These are phyloP conservation scores for Lepidochrysops patricia DNA, from an alignment of 2,888 invertebrate genomes.

Conservation along the genomic window DNA sequence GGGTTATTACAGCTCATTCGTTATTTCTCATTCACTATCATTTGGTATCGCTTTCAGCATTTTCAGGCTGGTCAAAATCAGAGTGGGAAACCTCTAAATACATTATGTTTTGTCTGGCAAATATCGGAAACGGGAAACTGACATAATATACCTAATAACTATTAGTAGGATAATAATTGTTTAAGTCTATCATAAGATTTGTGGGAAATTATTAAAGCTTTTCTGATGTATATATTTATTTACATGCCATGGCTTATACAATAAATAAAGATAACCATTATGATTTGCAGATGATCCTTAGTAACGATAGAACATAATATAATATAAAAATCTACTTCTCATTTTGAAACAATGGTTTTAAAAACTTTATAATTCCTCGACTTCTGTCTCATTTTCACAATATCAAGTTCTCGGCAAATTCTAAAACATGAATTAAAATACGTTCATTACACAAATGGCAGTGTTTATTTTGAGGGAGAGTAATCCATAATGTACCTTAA, in stretches of 20 bases:
- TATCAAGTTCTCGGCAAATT: not conserved
- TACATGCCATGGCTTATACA: slow-evolving; percentile 5
- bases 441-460: slow-evolving; percentile 58
- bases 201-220: not conserved
- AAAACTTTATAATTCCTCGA: slow-evolving; percentile 4
- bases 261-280: slow-evolving; percentile 11
- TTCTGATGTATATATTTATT: slow-evolving; percentile 11
- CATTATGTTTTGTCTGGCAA: too few species aligned
- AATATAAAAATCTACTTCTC: slow-evolving; percentile 5
- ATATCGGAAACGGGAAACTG: too few species aligned
- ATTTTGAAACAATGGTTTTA: slow-evolving; percentile 7
- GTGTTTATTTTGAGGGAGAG: slow-evolving; percentile 66
- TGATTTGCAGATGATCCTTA: slow-evolving; percentile 7
- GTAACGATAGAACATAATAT: slow-evolving; percentile 10
- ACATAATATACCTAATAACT: too few species aligned
- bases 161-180: too few species aligned
- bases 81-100: too few species aligned
- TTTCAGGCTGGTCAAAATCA: too few species aligned
- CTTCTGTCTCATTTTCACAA: not conserved
- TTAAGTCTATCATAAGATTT: too few species aligned
- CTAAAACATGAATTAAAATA: slow-evolving; percentile 12
- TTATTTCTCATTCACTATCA: too few species aligned
- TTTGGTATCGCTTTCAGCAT: too few species aligned
- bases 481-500: slow-evolving; percentile 58
- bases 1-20: too few species aligned